phyloP scores from a whole-genome alignment of 2,113 vertebrate genomes.

The Platichthys stellatus region DNA sequence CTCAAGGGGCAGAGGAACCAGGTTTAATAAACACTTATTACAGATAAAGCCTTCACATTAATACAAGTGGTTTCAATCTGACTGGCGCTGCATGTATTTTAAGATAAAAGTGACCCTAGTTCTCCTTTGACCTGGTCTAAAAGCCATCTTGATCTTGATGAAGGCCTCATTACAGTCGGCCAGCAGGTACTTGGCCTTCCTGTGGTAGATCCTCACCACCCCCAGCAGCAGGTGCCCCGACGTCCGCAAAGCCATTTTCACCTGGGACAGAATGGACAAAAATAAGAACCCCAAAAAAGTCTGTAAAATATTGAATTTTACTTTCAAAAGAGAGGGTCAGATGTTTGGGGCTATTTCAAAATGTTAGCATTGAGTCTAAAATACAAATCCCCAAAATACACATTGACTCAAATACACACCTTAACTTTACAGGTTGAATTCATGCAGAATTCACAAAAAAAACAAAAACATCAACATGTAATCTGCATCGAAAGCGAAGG shows the following conservation, averaged over 20 bases:
- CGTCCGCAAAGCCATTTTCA: slow-evolving; percentile 97
- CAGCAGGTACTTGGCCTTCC: slow-evolving; percentile 98
- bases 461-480: not conserved
- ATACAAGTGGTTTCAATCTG: too few species aligned
- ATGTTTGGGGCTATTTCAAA: too few species aligned
- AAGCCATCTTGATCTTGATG: slow-evolving; percentile 99
- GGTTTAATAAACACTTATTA: too few species aligned
- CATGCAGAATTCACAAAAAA: too few species aligned
- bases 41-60: too few species aligned
- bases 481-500: not conserved
- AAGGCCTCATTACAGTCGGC: slow-evolving; percentile 98
- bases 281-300: not conserved
- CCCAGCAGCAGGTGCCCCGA: slow-evolving; percentile 96
- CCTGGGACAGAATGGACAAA: slow-evolving; percentile 73
- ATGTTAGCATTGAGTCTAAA: too few species aligned
- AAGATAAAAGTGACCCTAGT: not conserved
- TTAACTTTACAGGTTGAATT: too few species aligned
- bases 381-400: not conserved
- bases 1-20: too few species aligned
- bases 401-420: not conserved
- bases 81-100: too few species aligned
- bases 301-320: not conserved
- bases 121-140: slow-evolving; percentile 88
- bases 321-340: too few species aligned
- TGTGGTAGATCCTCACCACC: slow-evolving; percentile 98